Evolutionary conservation across 2,113 vertebrate species (phyloP).

Genomic region (Delphinapterus leucas): DNA sequence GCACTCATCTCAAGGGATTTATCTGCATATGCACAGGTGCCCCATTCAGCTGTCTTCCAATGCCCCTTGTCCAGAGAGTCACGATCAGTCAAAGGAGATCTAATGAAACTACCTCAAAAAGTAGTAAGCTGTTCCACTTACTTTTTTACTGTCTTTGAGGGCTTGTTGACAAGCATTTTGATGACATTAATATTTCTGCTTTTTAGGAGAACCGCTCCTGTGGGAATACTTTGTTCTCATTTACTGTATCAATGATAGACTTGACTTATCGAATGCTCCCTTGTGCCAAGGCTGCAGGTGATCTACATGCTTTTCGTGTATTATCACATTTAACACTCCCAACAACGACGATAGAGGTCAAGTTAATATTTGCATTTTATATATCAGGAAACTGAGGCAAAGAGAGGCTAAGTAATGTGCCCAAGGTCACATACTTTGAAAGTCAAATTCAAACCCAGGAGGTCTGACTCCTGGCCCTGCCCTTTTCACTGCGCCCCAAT

Average conservation of each 20-base stretch:
- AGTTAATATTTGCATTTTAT: constrained; percentile 43
- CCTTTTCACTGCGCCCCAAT: neutral
- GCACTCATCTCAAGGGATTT: neutral
- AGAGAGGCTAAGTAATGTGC: neutral
- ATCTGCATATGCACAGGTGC: constrained; percentile 61
- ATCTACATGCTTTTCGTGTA: neutral
- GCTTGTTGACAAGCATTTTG: neutral
- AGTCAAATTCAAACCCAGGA: neutral
- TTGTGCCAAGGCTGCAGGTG: neutral
- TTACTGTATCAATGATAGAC: neutral
- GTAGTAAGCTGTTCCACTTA: neutral
- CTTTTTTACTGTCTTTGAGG: neutral
- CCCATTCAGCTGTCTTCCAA: neutral
- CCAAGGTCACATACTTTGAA: neutral
- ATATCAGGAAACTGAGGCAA: neutral
- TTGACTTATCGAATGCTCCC: neutral
- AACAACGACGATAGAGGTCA: neutral
- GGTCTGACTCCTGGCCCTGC: neutral
- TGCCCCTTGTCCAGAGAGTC: neutral
- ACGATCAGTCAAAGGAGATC: neutral
- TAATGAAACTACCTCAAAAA: constrained; percentile 12
- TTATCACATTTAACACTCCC: neutral
- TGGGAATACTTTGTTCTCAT: constrained; percentile 1
- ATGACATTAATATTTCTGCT: neutral
- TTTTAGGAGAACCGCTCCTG: neutral